Conservation (phyloP, 2,797 vertebrate genomes). For the Eremophila alpestris region DNA sequence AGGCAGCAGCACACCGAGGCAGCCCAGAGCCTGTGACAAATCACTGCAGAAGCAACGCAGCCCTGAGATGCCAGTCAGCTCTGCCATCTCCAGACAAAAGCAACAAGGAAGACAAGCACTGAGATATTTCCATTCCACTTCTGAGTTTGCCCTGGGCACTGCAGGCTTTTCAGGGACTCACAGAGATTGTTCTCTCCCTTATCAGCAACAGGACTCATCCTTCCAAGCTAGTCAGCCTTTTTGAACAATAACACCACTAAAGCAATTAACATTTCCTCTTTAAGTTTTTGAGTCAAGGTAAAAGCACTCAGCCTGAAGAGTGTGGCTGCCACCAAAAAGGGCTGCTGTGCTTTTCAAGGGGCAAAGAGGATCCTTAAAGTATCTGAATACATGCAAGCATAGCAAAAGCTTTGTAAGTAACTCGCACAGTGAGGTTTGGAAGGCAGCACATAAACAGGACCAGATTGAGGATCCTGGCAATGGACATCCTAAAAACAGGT, state of each 20-base stretch:
- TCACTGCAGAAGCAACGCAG: not conserved
- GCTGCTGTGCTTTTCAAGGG: constrained; percentile 37
- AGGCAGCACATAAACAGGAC: not conserved
- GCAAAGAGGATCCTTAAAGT: not conserved
- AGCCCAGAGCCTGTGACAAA: constrained; percentile 26
- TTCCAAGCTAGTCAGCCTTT: not conserved
- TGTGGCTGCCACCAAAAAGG: not conserved
- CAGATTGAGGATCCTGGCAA: constrained; percentile 48
- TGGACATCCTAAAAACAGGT: constrained; percentile 1
- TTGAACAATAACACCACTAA: constrained; percentile 6
- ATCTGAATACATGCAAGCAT: not conserved
- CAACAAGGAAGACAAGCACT: not conserved
- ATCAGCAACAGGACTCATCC: constrained; percentile 10
- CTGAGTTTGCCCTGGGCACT: constrained; percentile 15
- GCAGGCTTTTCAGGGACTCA: not conserved
- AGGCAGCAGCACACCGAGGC: not conserved
- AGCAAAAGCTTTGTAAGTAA: not conserved
- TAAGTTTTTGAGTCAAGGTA: constrained; percentile 34
- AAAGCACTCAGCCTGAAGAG: constrained; percentile 24
- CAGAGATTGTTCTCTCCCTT: not conserved
- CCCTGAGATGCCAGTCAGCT: constrained; percentile 6
- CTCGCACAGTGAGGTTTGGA: not conserved
- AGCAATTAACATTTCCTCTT: constrained; percentile 57
- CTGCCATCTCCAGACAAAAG: constrained; percentile 34
- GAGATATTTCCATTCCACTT: constrained; percentile 14